Percentiles rank a stretch among this genome's conserved stretches.
Evolutionary conservation across 35 echinoderm and acorn worm species (phyloP).

Genomic region (Heliocidaris erythrogramma): DNA sequence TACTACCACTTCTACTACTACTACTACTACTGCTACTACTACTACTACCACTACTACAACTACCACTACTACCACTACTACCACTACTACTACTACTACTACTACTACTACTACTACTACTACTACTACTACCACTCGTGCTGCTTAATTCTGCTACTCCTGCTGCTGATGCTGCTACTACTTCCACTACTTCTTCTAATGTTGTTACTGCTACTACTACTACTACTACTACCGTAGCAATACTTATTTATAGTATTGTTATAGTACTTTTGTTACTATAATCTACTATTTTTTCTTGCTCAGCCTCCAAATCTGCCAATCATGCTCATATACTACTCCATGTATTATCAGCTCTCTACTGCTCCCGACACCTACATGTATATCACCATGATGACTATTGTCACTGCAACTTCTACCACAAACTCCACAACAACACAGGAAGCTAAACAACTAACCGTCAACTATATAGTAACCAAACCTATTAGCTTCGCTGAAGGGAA

Average conservation of each 20-base stretch:
- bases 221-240: not conserved
- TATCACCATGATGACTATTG: not conserved
- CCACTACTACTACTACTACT: constrained; percentile 7
- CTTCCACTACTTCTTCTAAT: not conserved
- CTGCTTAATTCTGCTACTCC: too few relatives aligned
- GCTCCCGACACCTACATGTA: not conserved
- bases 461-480: not conserved
- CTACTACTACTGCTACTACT: not conserved
- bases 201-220: not conserved
- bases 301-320: not conserved
- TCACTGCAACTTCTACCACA: not conserved
- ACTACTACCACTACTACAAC: not conserved
- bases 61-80: not conserved
- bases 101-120: not conserved
- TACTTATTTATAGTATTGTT: too few relatives aligned
- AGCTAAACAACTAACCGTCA: not conserved
- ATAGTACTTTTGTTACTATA: too few relatives aligned
- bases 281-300: not conserved
- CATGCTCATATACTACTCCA: not conserved
- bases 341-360: not conserved
- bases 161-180: not conserved
- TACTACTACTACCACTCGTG: not conserved
- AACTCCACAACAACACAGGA: not conserved
- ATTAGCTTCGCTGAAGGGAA: not conserved
- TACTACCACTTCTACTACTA: constrained; percentile 6